A percentile compares a stretch with the other conserved stretches of the same genome.
phyloP scores from a whole-genome alignment of 2,797 vertebrate genomes.

The Sebastes nivosus region DNA sequence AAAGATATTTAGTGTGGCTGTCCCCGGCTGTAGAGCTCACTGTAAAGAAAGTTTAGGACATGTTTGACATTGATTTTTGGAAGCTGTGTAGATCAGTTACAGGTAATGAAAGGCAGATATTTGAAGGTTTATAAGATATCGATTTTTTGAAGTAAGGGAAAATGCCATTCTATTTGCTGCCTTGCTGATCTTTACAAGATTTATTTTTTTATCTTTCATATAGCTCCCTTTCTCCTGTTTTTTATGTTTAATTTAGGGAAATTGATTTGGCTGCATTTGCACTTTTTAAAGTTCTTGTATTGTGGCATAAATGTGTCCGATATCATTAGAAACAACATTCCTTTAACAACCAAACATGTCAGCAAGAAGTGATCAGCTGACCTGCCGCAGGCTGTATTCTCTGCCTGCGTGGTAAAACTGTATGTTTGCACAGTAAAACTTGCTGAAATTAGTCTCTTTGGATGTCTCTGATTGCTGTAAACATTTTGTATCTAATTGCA shows the following conservation, averaged over 20 bases:
- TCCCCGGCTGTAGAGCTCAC: neutral
- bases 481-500: conserved; percentile 52
- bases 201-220: conserved; percentile 24
- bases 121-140: neutral
- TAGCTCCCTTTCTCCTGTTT: neutral
- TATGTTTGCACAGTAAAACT: conserved; percentile 66
- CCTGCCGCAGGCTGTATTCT: conserved; percentile 12
- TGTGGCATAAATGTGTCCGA: conserved; percentile 27
- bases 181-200: conserved; percentile 9
- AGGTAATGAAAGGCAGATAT: neutral
- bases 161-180: conserved; percentile 20
- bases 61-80: neutral
- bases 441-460: conserved; percentile 34
- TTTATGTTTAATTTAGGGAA: conserved; percentile 6
- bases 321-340: conserved; percentile 53
- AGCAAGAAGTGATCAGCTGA: neutral
- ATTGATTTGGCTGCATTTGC: conserved; percentile 59
- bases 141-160: conserved; percentile 10
- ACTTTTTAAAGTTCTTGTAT: conserved; percentile 58
- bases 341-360: conserved; percentile 47
- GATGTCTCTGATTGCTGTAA: conserved; percentile 60
- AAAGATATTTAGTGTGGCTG: neutral
- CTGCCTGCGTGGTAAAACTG: conserved; percentile 32
- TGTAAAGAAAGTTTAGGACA: neutral
- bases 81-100: neutral